Evolutionary conservation across 2,113 vertebrate species (phyloP), one percentile per base, ranked within the genome.

Genomic region (Noctilio leporinus): DNA sequence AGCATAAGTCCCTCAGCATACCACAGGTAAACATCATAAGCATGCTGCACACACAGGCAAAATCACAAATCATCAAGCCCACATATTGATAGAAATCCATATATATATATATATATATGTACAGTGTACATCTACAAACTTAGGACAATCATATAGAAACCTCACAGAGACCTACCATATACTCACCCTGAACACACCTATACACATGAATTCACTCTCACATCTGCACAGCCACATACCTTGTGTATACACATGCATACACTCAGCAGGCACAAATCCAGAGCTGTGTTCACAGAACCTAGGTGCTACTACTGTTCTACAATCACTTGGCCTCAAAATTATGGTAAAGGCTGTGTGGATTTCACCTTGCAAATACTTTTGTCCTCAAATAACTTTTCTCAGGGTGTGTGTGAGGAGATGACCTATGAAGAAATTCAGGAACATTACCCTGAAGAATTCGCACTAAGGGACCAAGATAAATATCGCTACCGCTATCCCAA

Each of bases 351-450:
- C 14, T 91, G 5, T 95, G 24, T 72, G 62, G 43, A 89, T 92
- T 88, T 95, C 30, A 57, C 5, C 22, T 43, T 75, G 17, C 78
- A 6, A 93, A 70, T 53, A 89, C 15, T 86, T 70, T 67, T 94
- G 20, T 49, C 33, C 49, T 53, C 20, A 82, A 93, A 96, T 88
- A n/a, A 22, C 86, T 94, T 91, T 81, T 95, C 47, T 53, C 96
- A 99, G 99, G 99, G 99, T 0, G 98, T 99, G 24, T 99, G 99
- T 78, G 99, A 99, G 93, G 99, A 99, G 77, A 98, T 99, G 99
- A 99, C 98, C 0, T 99, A 99, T 12, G 99, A 99, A 97, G 99
- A 99, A 97, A 99, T 99, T 82, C 99, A 99, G 87, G 97, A 98
- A 77, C 87, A 98, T 16, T 98, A 98, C 93, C 99, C 99, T 1